These are phyloP conservation scores for Cheilinus undulatus DNA, from an alignment of 2,113 vertebrate genomes.

Conservation along the genomic window DNA sequence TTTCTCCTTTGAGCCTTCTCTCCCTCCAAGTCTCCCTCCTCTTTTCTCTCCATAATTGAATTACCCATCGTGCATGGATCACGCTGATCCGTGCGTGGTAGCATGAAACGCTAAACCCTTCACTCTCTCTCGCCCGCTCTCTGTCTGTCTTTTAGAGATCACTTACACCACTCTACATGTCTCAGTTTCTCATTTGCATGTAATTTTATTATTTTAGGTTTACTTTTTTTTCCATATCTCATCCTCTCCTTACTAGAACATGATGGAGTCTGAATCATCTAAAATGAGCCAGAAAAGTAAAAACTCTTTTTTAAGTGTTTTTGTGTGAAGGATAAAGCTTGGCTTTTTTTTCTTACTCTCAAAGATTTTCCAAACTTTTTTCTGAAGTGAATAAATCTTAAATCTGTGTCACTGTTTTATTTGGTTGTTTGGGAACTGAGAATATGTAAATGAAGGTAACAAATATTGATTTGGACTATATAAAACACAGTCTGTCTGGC, in stretches of 20 bases:
- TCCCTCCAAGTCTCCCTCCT: slow-evolving; percentile 5
- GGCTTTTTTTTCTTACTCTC: no score
- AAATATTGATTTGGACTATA: neutral
- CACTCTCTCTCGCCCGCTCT: slow-evolving; percentile 8
- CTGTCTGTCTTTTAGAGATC: slow-evolving; percentile 6
- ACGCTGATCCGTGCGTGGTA: slow-evolving; percentile 27
- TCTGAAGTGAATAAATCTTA: no score
- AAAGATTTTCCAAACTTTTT: no score
- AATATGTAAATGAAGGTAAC: neutral
- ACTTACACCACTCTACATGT: neutral
- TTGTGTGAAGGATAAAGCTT: no score
- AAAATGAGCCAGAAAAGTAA: no score
- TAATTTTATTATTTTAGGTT: neutral
- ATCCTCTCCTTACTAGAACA: neutral
- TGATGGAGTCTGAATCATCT: neutral
- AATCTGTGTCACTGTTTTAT: no score
- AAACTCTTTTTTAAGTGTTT: no score
- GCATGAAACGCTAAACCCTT: slow-evolving; percentile 44
- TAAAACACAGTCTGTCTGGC: neutral
- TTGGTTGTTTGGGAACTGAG: neutral
- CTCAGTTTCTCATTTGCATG: slow-evolving; percentile 4
- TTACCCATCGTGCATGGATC: slow-evolving; percentile 31
- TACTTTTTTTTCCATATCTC: neutral
- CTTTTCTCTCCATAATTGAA: slow-evolving; percentile 39
- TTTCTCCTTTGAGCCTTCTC: neutral